Base-by-base conservation (phyloP, 1,140 invertebrate species). In the Bathynomus jamesi region DNA sequence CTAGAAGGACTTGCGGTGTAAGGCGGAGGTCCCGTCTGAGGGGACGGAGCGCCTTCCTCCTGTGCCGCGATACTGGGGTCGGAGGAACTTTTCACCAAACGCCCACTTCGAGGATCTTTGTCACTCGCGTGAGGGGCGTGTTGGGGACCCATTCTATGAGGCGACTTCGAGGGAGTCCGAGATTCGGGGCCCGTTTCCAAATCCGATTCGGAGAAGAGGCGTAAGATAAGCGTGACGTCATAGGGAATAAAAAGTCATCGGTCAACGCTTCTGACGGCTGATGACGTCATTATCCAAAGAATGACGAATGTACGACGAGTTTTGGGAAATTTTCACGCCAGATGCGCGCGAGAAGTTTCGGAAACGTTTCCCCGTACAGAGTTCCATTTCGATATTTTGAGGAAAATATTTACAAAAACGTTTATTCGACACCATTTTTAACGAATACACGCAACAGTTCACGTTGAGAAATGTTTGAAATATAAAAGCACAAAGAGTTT, bases 241-340 rank as follows among this genome's bases (percentile, higher is more conserved):
- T 96, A 79, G 95, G 95, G 86, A 98, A 98, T 80, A 98, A 89
- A 88, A 98, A 95, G 87, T 99, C 95, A 76, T 88, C 86, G 40
- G 84, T 82, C 32, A 85, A 83, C 46, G 82, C 80, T 69, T 85
- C 84, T n/a, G 83, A 81, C 0, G 84, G 84, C 81, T 85, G 79
- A 7, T 76, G 79, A 62, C 65, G 66, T 29, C 64, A 65, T 31
- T n/a, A n/a, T n/a, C n/a, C n/a, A n/a, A n/a, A n/a, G n/a, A n/a
- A n/a, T n/a, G n/a, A n/a, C n/a, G n/a, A n/a, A n/a, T n/a, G n/a
- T n/a, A n/a, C n/a, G n/a, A n/a, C n/a, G n/a, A n/a, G n/a, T n/a
- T n/a, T n/a, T n/a, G n/a, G n/a, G n/a, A n/a, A n/a, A n/a, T n/a
- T n/a, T n/a, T n/a, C n/a, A n/a, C n/a, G n/a, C n/a, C n/a, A n/a